Base-by-base conservation (phyloP, 2,797 vertebrate genomes). In the Nannoperca australis region DNA sequence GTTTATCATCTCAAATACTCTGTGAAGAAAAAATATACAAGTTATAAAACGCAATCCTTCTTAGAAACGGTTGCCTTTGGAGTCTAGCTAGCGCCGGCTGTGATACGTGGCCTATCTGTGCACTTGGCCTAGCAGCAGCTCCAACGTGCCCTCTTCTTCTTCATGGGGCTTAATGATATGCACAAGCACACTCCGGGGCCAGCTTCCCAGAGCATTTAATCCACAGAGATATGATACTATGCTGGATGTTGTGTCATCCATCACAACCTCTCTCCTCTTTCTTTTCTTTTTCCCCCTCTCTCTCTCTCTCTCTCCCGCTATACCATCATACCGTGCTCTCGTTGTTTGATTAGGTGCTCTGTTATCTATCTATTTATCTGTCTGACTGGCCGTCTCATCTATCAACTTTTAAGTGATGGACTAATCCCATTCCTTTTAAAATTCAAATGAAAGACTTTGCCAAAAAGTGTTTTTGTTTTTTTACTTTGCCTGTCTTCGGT, bases 201-300 rank as follows among this genome's bases (percentile, higher is more conserved):
- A 88, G 83, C 84, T 93, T 93, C 91, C 87, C 89, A 87, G 88
- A 94, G 91, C 91, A 90, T 93, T 93, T 94, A 94, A 94, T 94
- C 94, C 93, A 90, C 89, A 88, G 90, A 91, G 92, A 93, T 93
- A 93, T 92, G 89, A 92, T 91, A 91, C 92, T 90, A 90, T 88
- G 87, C 88, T 89, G 88, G 88, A 85, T 93, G 91, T 87, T 92
- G 86, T 91, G 88, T 92, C 91, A 90, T 94, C 88, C 89, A 91
- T 91, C 88, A 92, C 88, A 88, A 86, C 88, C 88, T 79, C 76
- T 76, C 55, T 47, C 63, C 38, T 66, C 79, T 40, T 9, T 81
- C 54, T 76, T 75, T 75, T 69, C 76, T 45, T 60, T 71, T 49
- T 51, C 58, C 47, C 38, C 44, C 65, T 70, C 64, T 81, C 51